Percentiles rank a stretch among this genome's conserved stretches.
phyloP scores from a whole-genome alignment of 2,797 vertebrate species.

The Spea hammondii region DNA sequence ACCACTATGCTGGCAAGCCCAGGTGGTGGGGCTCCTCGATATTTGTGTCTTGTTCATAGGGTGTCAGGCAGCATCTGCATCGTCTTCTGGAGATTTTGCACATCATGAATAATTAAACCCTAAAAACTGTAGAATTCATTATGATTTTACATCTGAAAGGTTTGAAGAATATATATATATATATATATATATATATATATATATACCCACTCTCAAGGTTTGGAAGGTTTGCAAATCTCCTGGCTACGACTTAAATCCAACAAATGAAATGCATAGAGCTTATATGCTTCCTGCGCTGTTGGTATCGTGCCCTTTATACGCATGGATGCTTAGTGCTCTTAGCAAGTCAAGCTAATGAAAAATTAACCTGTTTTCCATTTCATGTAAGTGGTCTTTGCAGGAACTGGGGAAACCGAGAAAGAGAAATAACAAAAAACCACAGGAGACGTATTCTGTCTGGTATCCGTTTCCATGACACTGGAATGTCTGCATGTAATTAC shows the following conservation, averaged over 20 bases:
- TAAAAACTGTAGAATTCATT: not conserved
- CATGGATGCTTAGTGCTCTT: slow-evolving; percentile 45
- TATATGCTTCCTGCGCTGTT: slow-evolving; percentile 14
- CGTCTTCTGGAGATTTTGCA: not conserved
- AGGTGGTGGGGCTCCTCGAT: not conserved
- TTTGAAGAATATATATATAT: too few species aligned
- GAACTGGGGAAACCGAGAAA: slow-evolving; percentile 20
- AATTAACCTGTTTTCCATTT: slow-evolving; percentile 50
- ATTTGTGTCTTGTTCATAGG: not conserved
- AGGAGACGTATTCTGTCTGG: slow-evolving; percentile 30
- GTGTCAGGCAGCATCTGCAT: not conserved
- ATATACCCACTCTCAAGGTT: too few species aligned
- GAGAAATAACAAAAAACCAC: slow-evolving; percentile 17
- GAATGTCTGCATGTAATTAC: slow-evolving; percentile 31
- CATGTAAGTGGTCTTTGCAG: slow-evolving; percentile 40
- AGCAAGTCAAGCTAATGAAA: slow-evolving; percentile 49
- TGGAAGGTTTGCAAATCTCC: too few species aligned
- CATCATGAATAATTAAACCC: not conserved
- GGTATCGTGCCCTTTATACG: slow-evolving; percentile 10
- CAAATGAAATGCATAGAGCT: not conserved
- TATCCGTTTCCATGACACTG: not conserved
- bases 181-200: too few species aligned
- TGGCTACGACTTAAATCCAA: not conserved
- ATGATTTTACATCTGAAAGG: not conserved
- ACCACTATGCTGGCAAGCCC: slow-evolving; percentile 1